Evolutionary conservation across 2,797 vertebrate genomes (phyloP), one percentile per base, ranked within the genome.

Genomic region (Gadopsis marmoratus): DNA sequence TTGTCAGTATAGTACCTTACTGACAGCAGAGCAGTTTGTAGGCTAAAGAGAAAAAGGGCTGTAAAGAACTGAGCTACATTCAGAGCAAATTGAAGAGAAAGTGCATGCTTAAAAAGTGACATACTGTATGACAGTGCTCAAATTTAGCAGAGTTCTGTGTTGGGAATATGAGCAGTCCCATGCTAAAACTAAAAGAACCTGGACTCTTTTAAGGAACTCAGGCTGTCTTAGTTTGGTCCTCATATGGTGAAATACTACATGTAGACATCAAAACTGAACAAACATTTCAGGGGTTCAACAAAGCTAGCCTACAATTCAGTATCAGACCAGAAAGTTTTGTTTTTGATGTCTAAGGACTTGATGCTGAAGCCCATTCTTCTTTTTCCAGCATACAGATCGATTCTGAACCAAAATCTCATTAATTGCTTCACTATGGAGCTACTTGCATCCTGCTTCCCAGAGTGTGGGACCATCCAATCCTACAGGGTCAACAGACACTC

Each of bases 371-470:
- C 71, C 58, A 50, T 83, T 81, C 68, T 81, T 84, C 62, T 76
- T 79, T 83, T 90, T 85, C 59, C 81, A 88, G 81, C 76, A 48
- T 31, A 78, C 67, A 48, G 75, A 88, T 92, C 75, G 67, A 92
- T 92, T 70, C 72, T 74, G 71, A 83, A 84, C 75, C 84, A 79
- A 92, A 91, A 90, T 88, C 89, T 91, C 87, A 89, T 90, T 89
- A 93, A 91, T 82, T 89, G 82, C 81, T 89, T 78, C 76, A 71
- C 74, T 88, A 76, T 71, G 82, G 73, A 87, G 87, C 79, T 74
- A 73, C 86, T 87, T 85, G 76, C 80, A 89, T 89, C 71, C 78
- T 85, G 69, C 81, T 75, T 88, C 77, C 53, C 79, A 14, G 61
- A 83, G 76, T 79, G 69, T 71, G 62, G 71, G 77, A 81, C 76